Base-by-base conservation (phyloP, 2,888 invertebrate species). In the Fragum fragum region DNA sequence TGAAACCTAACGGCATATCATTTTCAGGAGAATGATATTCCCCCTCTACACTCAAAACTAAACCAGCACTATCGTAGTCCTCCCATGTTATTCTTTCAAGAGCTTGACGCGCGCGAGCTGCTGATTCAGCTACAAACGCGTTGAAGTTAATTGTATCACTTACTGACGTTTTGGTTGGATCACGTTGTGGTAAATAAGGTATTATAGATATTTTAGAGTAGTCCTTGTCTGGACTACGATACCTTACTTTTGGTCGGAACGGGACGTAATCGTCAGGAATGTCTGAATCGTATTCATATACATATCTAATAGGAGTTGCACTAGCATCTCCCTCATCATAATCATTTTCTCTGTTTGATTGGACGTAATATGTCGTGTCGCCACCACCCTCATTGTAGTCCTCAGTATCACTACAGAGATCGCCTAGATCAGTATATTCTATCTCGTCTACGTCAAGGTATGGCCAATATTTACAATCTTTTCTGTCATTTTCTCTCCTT, bases 41-140 rank as follows among this genome's bases (percentile, higher is more conserved):
- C 26, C 92, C 92, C 69, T 92, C 92, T 11, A 92, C 91, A 77
- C 91, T 91, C 23, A 92, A 74, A 29, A 92, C 87, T 29, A 92
- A 79, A 81, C 91, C 89, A 36, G 91, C 92, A 69, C 85, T 79
- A 32, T 89, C 89, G 74, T 91, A 92, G n/a, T 89, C 88, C 21
- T 87, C 84, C 70, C 89, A 86, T 59, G 88, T 87, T 21, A 87
- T 83, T 55, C 87, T 82, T 76, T 86, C 82, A 23, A 91, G 73
- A 26, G 90, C 89, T n/a, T 81, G 76, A 21, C 88, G 84, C 18
- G 92, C 92, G 29, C 89, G 81, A 28, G 87, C 81, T 23, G 90
- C 90, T n/a, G 91, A 86, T 36, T 83, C 83, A n/a, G 90, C 87
- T 28, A 91, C 88, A 61, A 91, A 61, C 47, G 91, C 87, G 70